Base-by-base conservation (phyloP, 2,888 invertebrate genomes). In the Onthophagus sagittarius region DNA sequence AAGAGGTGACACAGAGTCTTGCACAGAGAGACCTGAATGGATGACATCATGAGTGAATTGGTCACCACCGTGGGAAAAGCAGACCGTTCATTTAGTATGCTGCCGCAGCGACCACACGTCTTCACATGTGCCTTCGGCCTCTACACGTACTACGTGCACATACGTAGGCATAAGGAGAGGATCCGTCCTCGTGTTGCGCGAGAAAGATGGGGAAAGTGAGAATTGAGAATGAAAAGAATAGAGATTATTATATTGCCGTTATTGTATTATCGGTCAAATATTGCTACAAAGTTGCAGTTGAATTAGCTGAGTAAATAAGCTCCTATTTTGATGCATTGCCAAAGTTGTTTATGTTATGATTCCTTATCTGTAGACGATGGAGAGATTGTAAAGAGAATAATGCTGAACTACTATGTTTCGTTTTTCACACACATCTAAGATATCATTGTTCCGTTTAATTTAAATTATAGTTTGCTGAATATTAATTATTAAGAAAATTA, bases 31-130 rank as follows among this genome's bases (percentile, higher is more conserved):
- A 32, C 69, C 76, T 78, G 77, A 79, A 79, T 79, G 80, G 81
- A 82, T 83, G 83, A 84, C 83, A 83, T 83, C 83, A 83, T 82
- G 79, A 80, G 79, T 81, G 82, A 81, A 81, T 83, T 82, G 83
- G 83, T 83, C 83, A 84, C 39, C 39, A 53, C 83, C 84, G 84
- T 84, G 84, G 84, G 84, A 84, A 84, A 81, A 81, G 76, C 75
- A 77, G 72, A 69, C 71, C 76, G 74, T 77, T 78, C 79, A 77
- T 78, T 78, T 78, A 73, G 76, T 78, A 78, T 79, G 78, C 79
- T 76, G 74, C 63, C 72, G 76, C 71, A 72, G 76, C 78, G 62
- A 32, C 67, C 23, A 67, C 32, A 62, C 73, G 70, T 69, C 67
- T 69, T 23, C 62, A 65, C 72, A 67, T 53, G 39, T 53, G 39